Evolutionary conservation across 2,888 invertebrate genomes (phyloP).

Genomic region (Tenthredo scrophulariae): DNA sequence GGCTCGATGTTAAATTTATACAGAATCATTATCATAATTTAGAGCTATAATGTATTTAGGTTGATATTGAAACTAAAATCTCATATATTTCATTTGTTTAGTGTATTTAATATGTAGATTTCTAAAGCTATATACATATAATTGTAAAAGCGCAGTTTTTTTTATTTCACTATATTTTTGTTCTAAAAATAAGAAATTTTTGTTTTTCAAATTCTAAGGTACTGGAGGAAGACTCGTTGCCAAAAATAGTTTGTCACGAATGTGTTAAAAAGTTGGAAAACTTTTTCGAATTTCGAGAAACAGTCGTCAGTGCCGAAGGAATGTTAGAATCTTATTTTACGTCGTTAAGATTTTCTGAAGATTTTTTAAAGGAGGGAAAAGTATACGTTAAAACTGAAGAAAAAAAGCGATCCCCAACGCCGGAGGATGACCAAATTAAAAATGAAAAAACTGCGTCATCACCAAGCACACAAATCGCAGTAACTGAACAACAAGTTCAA

Average conservation of each 20-base stretch:
- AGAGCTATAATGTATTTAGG: neutral
- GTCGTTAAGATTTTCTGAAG: slow-evolving; percentile 82
- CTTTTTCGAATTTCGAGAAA: slow-evolving; percentile 83
- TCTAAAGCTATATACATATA: neutral
- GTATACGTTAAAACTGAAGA: slow-evolving; percentile 76
- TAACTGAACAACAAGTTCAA: slow-evolving; percentile 62
- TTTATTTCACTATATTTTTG: neutral
- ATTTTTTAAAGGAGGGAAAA: slow-evolving; percentile 83
- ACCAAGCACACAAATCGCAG: slow-evolving; percentile 31
- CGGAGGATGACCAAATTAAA: slow-evolving; percentile 69
- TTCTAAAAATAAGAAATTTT: neutral
- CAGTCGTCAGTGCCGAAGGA: slow-evolving; percentile 83
- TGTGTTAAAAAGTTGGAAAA: slow-evolving; percentile 84
- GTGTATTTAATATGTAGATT: neutral
- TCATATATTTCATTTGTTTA: neutral
- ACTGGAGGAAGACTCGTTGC: slow-evolving; percentile 84
- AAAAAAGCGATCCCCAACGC: slow-evolving; percentile 65
- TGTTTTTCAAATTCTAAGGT: slow-evolving; percentile 78
- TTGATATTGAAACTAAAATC: neutral
- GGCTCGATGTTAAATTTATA: neutral
- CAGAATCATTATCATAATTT: neutral
- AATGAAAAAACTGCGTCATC: slow-evolving; percentile 55
- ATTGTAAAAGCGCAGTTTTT: neutral
- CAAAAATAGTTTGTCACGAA: slow-evolving; percentile 84
- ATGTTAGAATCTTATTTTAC: slow-evolving; percentile 85